phyloP scores from a whole-genome alignment of 2,888 invertebrate genomes.

The Drosophila macrospina region DNA sequence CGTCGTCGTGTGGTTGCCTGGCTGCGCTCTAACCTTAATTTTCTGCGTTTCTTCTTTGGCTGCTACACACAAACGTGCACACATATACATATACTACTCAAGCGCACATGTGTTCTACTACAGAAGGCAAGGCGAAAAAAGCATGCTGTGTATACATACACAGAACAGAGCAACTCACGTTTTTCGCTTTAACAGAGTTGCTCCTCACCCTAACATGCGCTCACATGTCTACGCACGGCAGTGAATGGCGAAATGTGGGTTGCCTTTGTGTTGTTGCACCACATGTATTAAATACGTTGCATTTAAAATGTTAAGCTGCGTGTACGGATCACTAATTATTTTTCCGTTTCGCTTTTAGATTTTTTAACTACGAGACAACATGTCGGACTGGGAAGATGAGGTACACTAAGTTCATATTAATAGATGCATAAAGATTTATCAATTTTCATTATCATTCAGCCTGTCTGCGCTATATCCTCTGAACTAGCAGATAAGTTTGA shows the following conservation, averaged over 20 bases:
- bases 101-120: constrained; percentile 73
- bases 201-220: constrained; percentile 36
- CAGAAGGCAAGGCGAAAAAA: constrained; percentile 56
- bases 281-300: constrained; percentile 2
- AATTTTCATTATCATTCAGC: constrained; percentile 3
- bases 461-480: neutral
- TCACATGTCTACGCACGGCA: neutral
- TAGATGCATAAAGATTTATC: neutral
- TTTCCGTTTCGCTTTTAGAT: constrained; percentile 6
- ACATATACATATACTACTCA: constrained; percentile 51
- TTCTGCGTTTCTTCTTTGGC: constrained; percentile 78
- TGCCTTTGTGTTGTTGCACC: constrained; percentile 3
- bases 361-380: constrained; percentile 23
- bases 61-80: constrained; percentile 67
- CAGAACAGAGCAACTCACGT: constrained; percentile 76
- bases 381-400: constrained; percentile 78
- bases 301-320: constrained; percentile 7
- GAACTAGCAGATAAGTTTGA: neutral
- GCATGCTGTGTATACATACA: constrained; percentile 81
- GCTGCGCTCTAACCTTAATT: constrained; percentile 83
- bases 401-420: constrained; percentile 12
- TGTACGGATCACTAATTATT: neutral
- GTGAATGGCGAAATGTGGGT: constrained; percentile 48
- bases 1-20: constrained; percentile 60
- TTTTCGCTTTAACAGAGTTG: constrained; percentile 51